phyloP scores from a whole-genome alignment of 1,140 invertebrate species.

The Gryllus bimaculatus region DNA sequence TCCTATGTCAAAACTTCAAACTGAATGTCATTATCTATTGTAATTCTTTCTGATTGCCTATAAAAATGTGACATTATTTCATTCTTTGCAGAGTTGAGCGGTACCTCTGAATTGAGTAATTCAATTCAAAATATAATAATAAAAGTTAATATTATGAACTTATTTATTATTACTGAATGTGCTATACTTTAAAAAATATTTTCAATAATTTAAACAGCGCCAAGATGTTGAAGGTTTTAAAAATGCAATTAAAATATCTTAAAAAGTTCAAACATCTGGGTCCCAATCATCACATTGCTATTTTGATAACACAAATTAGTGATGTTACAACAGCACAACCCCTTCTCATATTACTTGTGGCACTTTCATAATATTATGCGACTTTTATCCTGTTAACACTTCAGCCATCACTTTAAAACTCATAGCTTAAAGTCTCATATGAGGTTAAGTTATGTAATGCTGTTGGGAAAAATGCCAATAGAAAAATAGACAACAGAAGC shows the following conservation, averaged over 20 bases:
- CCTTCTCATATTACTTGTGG: no score
- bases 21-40: neutral
- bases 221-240: neutral
- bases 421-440: no score
- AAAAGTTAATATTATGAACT: neutral
- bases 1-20: neutral
- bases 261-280: neutral
- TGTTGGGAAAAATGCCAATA: no score
- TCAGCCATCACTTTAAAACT: no score
- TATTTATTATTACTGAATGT: neutral
- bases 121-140: no score
- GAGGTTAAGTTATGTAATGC: no score
- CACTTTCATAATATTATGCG: no score
- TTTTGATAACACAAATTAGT: no score
- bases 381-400: no score
- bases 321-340: no score
- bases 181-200: neutral
- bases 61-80: neutral
- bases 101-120: no score
- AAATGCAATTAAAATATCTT: neutral
- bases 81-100: neutral
- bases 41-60: slow-evolving; percentile 8
- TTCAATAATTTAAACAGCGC: neutral
- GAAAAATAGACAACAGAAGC: no score
- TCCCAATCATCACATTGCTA: neutral